Percentiles rank a stretch among this genome's conserved stretches.
Conservation (phyloP, 2,888 invertebrate genomes). For the Diplolepis rosae region DNA sequence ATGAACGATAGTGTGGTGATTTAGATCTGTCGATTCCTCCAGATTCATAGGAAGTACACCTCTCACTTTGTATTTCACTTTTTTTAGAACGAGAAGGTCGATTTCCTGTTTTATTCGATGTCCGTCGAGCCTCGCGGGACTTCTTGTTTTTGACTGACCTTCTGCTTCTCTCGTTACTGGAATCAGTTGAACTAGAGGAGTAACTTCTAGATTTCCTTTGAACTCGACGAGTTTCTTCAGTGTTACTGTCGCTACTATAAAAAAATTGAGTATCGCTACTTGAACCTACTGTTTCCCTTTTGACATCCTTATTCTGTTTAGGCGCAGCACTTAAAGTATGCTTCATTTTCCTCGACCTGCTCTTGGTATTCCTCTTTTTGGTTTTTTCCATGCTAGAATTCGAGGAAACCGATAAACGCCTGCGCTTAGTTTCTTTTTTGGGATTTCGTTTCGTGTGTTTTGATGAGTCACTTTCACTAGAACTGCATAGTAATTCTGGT, state of each 20-base stretch:
- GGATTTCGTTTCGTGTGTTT: constrained; percentile 33
- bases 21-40: neutral
- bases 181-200: constrained; percentile 16
- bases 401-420: constrained; percentile 39
- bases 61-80: neutral
- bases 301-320: constrained; percentile 45
- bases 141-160: constrained; percentile 21
- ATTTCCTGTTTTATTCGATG: neutral
- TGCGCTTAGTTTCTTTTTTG: constrained; percentile 36
- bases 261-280: constrained; percentile 32
- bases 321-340: constrained; percentile 24
- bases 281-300: constrained; percentile 40
- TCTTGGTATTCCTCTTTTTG: constrained; percentile 39
- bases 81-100: neutral
- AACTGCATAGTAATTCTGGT: constrained; percentile 37
- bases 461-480: constrained; percentile 47
- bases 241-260: neutral
- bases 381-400: constrained; percentile 47
- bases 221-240: neutral
- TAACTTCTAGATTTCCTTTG: constrained; percentile 14
- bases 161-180: constrained; percentile 23
- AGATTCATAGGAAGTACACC: neutral
- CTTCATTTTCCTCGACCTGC: constrained; percentile 36
- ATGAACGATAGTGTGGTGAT: neutral
- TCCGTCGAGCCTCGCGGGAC: constrained; percentile 17